phyloP scores from a whole-genome alignment of 2,113 vertebrate genomes.

The Syrmaticus mikado region DNA sequence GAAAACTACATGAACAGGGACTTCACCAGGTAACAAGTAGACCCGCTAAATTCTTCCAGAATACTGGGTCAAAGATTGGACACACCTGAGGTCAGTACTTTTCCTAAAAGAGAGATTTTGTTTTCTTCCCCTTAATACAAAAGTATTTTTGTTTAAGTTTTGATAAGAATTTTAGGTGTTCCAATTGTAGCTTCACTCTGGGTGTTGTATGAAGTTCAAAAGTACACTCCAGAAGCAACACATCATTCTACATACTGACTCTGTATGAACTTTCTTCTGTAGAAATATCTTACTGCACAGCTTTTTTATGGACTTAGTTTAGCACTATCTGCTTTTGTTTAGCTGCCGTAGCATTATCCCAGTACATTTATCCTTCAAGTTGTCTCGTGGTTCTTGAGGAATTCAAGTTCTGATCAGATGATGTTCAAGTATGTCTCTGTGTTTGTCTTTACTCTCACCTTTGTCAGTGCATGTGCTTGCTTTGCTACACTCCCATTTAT shows the following conservation, averaged over 20 bases:
- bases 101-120: background rate
- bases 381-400: background rate
- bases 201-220: background rate
- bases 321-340: background rate
- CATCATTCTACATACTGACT: background rate
- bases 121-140: background rate
- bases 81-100: fast-evolving
- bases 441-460: background rate
- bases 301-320: background rate
- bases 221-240: background rate
- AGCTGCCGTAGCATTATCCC: background rate
- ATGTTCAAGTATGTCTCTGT: background rate
- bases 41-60: background rate
- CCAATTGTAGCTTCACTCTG: background rate
- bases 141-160: background rate
- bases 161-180: background rate
- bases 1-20: background rate
- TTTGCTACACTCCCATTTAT: background rate
- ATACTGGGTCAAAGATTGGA: background rate
- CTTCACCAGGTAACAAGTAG: background rate
- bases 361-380: background rate
- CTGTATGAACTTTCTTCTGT: background rate
- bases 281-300: background rate
- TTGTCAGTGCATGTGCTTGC: background rate
- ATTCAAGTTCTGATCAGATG: background rate